Evolutionary conservation across 2,797 vertebrate genomes (phyloP).

Genomic region (Odontamblyopus lacepedii): DNA sequence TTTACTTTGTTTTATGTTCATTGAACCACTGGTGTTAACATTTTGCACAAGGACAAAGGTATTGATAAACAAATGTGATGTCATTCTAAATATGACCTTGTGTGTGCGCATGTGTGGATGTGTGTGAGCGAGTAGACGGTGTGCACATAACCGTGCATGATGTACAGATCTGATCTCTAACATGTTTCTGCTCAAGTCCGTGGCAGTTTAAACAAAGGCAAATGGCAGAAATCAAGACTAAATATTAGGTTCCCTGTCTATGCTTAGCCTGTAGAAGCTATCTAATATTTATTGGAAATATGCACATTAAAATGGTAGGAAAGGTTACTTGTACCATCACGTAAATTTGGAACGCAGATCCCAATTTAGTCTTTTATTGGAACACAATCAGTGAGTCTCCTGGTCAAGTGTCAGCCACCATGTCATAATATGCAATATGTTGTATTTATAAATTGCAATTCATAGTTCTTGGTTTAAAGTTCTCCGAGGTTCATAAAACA

Average conservation of each 20-base stretch:
- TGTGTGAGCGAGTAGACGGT: slow-evolving; percentile 32
- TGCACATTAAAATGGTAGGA: slow-evolving; percentile 3
- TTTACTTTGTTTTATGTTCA: slow-evolving; percentile 73
- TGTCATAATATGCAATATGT: not conserved
- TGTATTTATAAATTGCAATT: not conserved
- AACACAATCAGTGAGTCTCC: not conserved
- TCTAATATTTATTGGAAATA: slow-evolving; percentile 6
- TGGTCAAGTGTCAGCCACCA: not conserved
- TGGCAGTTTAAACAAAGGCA: slow-evolving; percentile 20
- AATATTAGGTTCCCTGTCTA: slow-evolving; percentile 7
- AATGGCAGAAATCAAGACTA: slow-evolving; percentile 20
- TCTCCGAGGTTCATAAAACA: slow-evolving; percentile 36
- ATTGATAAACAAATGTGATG: slow-evolving; percentile 75
- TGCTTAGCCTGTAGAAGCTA: slow-evolving; percentile 6
- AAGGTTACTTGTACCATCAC: not conserved
- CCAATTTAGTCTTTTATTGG: not conserved
- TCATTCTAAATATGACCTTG: slow-evolving; percentile 62
- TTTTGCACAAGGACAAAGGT: slow-evolving; percentile 87
- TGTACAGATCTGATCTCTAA: slow-evolving; percentile 52
- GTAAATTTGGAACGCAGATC: not conserved
- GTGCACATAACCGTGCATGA: slow-evolving; percentile 46
- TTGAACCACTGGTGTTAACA: slow-evolving; percentile 93
- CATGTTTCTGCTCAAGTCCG: slow-evolving; percentile 14
- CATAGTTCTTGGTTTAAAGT: slow-evolving; percentile 14
- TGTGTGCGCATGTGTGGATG: slow-evolving; percentile 40